Conservation (phyloP, 2,113 vertebrate genomes). For the Archocentrus centrarchus region DNA sequence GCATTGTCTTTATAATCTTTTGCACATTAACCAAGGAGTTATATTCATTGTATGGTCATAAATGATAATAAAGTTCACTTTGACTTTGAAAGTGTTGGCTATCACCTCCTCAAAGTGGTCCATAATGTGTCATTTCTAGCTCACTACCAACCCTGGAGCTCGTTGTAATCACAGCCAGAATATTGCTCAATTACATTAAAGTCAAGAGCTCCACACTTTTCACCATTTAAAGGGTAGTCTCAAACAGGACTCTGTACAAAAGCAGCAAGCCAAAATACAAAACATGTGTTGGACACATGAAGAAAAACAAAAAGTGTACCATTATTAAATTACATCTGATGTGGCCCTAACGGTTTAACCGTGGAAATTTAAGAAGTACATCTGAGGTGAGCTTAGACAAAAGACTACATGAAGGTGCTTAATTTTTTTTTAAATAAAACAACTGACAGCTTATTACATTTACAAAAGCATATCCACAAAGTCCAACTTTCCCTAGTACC, state of each 20-base stretch:
- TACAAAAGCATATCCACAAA: conserved; percentile 68
- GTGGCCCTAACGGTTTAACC: conserved; percentile 38
- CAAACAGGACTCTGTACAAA: conserved; percentile 63
- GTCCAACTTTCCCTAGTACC: conserved; percentile 60
- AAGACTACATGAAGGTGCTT: conserved; percentile 67
- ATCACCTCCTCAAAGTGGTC: conserved; percentile 2
- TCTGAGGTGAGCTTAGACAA: conserved; percentile 30
- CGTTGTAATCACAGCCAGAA: conserved; percentile 40
- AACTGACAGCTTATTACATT: conserved; percentile 57
- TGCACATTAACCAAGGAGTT: not conserved
- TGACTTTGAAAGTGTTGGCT: conserved; percentile 21
- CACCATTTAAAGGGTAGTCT: conserved; percentile 57
- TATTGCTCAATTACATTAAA: conserved; percentile 23
- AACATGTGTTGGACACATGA: conserved; percentile 49
- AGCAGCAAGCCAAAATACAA: conserved; percentile 68
- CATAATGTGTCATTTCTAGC: conserved; percentile 8
- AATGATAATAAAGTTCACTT: not conserved
- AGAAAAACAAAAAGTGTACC: conserved; percentile 48
- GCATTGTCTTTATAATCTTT: not conserved
- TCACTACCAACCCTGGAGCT: conserved; percentile 16
- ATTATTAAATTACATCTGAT: conserved; percentile 38
- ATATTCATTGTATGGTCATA: not conserved
- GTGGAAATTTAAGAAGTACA: conserved; percentile 44
- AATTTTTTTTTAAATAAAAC: conserved; percentile 43
- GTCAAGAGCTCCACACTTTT: conserved; percentile 33